Evolutionary conservation across 2,797 vertebrate genomes (phyloP), one percentile per base, ranked within the genome.

Genomic region (Prionace glauca): DNA sequence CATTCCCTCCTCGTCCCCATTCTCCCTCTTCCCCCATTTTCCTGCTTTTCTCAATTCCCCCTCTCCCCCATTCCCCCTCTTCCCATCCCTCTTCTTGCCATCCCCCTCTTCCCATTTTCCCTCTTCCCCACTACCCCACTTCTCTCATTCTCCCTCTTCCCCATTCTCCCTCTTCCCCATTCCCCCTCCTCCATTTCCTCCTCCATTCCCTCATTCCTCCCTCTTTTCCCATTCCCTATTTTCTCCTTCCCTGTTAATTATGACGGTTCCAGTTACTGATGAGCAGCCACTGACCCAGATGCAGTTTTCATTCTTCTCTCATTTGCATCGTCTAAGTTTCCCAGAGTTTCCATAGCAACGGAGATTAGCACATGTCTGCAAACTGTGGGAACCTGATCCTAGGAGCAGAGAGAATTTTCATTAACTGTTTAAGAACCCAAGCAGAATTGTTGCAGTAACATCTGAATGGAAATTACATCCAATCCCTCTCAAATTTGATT

Each of bases 291-390:
- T 67, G 32, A 67, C 90, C 65, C 90, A 36, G 62, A 92, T 69
- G 32, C 62, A 67, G 32, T 67, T 92, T 92, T n/a, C 60, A 62
- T 65, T 91, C 88, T 91, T 91, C 14, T n/a, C 60, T 92, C 90
- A 67, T 50, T 92, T 67, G 62, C 62, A n/a, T 92, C 18, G 62
- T 36, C 90, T 67, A n/a, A 65, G 29, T 86, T n/a, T 95, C 95
- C 92, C 95, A 87, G 36, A 29, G 93, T 96, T 95, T 50, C 95
- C 95, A 95, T 96, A 41, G 93, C 16, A 67, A 90, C 87, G 3
- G 62, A 16, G 0, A 41, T 65, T 18, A 3, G 3, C 22, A 62
- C 0, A 0, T 24, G 8, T 92, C 71, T 81, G 84, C 0, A 7
- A 7, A 29, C 0, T 22, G 77, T 24, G 95, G 95, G 81, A 94